phyloP scores from a whole-genome alignment of 2,113 vertebrate species.

The Dromiciops gliroides region DNA sequence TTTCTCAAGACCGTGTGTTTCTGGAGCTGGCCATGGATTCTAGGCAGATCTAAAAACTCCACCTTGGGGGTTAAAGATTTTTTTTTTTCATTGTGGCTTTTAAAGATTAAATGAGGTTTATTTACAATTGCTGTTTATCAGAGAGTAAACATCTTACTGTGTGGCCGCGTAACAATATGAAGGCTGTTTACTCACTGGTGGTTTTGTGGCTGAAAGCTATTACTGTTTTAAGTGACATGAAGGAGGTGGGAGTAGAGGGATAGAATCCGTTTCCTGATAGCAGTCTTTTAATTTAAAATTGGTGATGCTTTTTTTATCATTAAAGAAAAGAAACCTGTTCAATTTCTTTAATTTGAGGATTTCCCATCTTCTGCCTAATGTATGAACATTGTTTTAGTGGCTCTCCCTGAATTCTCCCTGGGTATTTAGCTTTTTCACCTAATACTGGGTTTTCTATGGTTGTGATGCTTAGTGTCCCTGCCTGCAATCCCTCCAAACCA shows the following conservation, averaged over 20 bases:
- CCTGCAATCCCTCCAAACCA: too few species aligned
- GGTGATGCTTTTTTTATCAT: neutral
- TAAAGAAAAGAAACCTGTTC: conserved; percentile 12
- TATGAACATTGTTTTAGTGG: conserved; percentile 6
- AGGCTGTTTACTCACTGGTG: conserved; percentile 68
- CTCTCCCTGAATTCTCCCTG: conserved; percentile 61
- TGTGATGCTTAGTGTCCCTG: conserved; percentile 61
- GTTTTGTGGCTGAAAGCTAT: conserved; percentile 80
- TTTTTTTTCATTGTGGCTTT: conserved; percentile 67
- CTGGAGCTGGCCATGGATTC: neutral
- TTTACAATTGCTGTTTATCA: conserved; percentile 80
- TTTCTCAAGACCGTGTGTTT: conserved; percentile 63
- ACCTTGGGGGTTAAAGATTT: conserved; percentile 67
- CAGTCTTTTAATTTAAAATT: neutral
- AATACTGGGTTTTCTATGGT: conserved; percentile 69
- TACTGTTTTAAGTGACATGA: conserved; percentile 77
- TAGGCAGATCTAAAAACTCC: conserved; percentile 52
- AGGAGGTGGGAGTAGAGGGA: conserved; percentile 35
- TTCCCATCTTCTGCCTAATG: conserved; percentile 36
- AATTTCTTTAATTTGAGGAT: conserved; percentile 52
- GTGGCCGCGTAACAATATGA: conserved; percentile 65
- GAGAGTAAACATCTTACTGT: conserved; percentile 75
- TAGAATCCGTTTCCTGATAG: conserved; percentile 15
- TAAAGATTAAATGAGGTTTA: conserved; percentile 79
- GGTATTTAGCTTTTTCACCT: conserved; percentile 76